Conservation (phyloP, 1,140 invertebrate genomes). For the Ptiloglossa arizonensis region DNA sequence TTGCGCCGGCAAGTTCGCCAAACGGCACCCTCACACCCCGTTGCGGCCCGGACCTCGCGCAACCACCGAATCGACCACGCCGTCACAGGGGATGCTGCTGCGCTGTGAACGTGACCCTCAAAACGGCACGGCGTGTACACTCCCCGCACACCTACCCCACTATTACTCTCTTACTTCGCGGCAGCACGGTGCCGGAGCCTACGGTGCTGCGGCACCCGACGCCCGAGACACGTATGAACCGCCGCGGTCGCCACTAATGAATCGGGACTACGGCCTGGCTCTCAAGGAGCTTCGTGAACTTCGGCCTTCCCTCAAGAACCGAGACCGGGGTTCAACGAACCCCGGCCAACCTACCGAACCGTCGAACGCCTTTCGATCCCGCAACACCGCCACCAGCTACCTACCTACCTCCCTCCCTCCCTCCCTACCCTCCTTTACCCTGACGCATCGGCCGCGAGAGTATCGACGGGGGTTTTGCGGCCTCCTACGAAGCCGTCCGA, state of each 20-base stretch:
- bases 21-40: constrained; percentile 38
- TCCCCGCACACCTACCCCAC: constrained; percentile 31
- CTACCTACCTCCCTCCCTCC: too few relatives aligned
- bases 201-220: too few relatives aligned
- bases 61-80: constrained; percentile 74
- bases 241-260: constrained; percentile 47
- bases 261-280: constrained; percentile 46
- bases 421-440: too few relatives aligned
- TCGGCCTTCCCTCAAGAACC: constrained; percentile 40
- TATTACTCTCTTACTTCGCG: too few relatives aligned
- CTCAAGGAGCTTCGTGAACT: constrained; percentile 42
- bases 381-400: too few relatives aligned
- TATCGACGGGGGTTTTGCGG: constrained; percentile 24
- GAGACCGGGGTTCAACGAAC: constrained; percentile 31
- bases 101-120: constrained; percentile 81
- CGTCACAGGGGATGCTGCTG: constrained; percentile 73
- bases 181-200: too few relatives aligned
- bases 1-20: constrained; percentile 41
- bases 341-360: neutral
- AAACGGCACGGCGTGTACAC: constrained; percentile 71
- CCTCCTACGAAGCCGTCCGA: too few relatives aligned
- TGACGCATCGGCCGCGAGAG: neutral
- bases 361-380: constrained; percentile 12
- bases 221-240: constrained; percentile 18
- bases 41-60: constrained; percentile 75